These are phyloP conservation scores for Camptogramma bilineatum DNA, from an alignment of 2,888 invertebrate genomes.

Conservation along the genomic window DNA sequence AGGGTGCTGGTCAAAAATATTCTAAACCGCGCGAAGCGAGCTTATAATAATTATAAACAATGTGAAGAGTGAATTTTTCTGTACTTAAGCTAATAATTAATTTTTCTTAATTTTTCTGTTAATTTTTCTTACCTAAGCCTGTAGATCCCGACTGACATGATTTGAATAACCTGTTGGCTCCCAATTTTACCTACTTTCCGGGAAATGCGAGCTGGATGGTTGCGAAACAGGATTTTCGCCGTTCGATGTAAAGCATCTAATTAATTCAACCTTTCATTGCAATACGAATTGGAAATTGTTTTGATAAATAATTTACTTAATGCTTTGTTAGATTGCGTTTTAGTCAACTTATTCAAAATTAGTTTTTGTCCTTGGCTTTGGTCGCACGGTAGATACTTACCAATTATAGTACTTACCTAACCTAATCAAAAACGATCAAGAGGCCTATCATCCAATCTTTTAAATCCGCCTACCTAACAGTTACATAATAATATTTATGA, in stretches of 20 bases:
- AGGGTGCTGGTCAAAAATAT: no score
- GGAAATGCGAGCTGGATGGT: slow-evolving; percentile 66
- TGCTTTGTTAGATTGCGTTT: slow-evolving; percentile 4
- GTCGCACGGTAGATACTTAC: no score
- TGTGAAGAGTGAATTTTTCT: no score
- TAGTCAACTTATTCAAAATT: background rate
- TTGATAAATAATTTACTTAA: slow-evolving; percentile 4
- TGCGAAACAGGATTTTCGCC: slow-evolving; percentile 58
- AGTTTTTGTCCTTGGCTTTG: background rate
- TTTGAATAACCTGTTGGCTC: slow-evolving; percentile 8
- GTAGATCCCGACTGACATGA: background rate
- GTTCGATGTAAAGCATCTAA: slow-evolving; percentile 53
- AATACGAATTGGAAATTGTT: slow-evolving; percentile 39
- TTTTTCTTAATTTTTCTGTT: background rate
- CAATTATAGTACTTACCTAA: no score
- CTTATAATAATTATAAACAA: no score
- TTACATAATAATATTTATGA: no score
- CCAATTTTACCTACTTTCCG: slow-evolving; percentile 48
- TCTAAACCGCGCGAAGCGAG: no score
- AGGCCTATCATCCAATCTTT: no score
- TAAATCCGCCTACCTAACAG: no score
- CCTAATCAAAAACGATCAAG: no score
- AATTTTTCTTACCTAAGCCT: no score
- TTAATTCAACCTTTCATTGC: slow-evolving; percentile 51
- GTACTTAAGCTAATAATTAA: no score